Conservation (phyloP, 2,888 invertebrate genomes). For the Spodoptera littoralis region DNA sequence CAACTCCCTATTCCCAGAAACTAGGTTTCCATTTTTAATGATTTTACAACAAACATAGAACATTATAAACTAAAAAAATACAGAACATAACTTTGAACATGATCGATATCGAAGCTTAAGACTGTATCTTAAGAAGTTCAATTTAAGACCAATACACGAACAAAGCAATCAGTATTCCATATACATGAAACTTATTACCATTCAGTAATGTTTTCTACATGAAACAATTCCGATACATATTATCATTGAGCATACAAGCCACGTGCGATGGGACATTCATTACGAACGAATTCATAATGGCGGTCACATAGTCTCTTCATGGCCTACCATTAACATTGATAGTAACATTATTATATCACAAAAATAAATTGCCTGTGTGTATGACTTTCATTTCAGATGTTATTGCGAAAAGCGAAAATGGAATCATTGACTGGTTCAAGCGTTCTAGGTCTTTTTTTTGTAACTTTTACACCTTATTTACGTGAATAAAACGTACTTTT, state of each 20-base stretch:
- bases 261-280: conserved; percentile 29
- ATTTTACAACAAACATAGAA: too few species aligned
- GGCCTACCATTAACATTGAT: conserved; percentile 27
- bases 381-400: too few species aligned
- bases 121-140: background rate
- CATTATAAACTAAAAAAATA: too few species aligned
- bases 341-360: conserved; percentile 25
- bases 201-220: background rate
- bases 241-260: conserved; percentile 9
- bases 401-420: too few species aligned
- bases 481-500: too few species aligned
- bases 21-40: too few species aligned
- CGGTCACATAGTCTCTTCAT: conserved; percentile 31
- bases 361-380: conserved; percentile 22
- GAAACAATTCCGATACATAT: conserved; percentile 5
- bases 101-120: rapidly evolving
- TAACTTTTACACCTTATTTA: too few species aligned
- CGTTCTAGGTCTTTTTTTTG: too few species aligned
- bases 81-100: background rate
- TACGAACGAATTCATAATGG: conserved; percentile 28
- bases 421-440: too few species aligned
- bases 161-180: too few species aligned
- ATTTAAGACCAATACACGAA: background rate
- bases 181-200: too few species aligned
- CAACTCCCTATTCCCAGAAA: too few species aligned